Percentiles rank a stretch among this genome's conserved stretches.
Evolutionary conservation across 2,113 vertebrate genomes (phyloP).

Genomic region (Lophotis ruficrista): DNA sequence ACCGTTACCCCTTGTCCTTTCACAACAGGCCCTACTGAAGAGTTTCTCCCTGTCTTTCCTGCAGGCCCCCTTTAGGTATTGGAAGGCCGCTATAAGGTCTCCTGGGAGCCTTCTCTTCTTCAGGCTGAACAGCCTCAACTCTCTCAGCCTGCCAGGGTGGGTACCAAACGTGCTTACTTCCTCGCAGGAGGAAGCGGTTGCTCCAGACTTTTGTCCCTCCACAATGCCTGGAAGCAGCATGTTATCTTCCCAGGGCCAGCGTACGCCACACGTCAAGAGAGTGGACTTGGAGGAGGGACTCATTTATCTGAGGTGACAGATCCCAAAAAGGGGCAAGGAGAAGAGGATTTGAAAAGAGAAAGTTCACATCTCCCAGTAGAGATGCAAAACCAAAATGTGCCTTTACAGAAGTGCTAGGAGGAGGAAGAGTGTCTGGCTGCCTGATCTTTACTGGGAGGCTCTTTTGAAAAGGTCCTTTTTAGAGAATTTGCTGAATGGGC

Average conservation of each 20-base stretch:
- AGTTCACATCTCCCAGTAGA: not conserved
- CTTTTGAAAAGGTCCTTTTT: not conserved
- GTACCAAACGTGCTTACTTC: not conserved
- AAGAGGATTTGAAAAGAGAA: not conserved
- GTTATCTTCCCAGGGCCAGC: not conserved
- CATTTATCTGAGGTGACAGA: not conserved
- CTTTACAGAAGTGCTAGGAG: not conserved
- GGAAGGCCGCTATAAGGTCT: too few relatives aligned
- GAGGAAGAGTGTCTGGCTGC: not conserved
- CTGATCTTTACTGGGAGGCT: not conserved
- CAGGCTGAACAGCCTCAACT: too few relatives aligned
- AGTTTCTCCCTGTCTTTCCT: too few relatives aligned
- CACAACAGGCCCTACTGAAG: too few relatives aligned
- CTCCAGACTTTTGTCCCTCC: not conserved
- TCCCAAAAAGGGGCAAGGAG: not conserved
- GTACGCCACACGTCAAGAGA: accelerated
- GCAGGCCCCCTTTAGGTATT: too few relatives aligned
- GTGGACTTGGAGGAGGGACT: not conserved
- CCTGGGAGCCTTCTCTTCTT: too few relatives aligned
- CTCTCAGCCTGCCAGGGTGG: not conserved
- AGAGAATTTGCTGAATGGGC: not conserved
- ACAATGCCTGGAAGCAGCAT: not conserved
- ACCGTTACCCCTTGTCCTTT: too few relatives aligned
- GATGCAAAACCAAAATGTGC: not conserved
- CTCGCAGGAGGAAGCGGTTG: not conserved